Conservation (phyloP, 30 jellyfish, hydroid and myxozoan genomes). For the Cassiopea xamachana region DNA sequence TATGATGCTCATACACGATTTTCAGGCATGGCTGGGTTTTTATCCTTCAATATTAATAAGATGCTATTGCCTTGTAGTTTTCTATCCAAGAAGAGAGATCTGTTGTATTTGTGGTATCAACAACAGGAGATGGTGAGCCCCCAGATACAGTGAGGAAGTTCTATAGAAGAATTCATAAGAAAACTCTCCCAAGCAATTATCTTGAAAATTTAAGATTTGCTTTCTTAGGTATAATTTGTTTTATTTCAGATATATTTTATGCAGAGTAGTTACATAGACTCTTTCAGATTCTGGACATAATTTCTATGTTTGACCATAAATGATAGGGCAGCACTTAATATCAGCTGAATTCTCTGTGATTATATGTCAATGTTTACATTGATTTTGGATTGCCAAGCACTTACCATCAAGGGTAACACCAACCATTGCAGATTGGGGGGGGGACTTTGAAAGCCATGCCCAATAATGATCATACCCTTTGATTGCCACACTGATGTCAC, state of each 20-base stretch:
- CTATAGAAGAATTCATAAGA: constrained; percentile 80
- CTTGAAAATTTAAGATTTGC: constrained; percentile 66
- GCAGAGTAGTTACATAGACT: background rate
- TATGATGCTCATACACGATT: background rate
- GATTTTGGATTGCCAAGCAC: too few relatives aligned
- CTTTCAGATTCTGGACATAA: background rate
- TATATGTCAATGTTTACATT: too few relatives aligned
- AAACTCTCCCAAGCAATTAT: constrained; percentile 67
- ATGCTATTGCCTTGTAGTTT: constrained; percentile 42
- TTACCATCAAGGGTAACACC: too few relatives aligned
- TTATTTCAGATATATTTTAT: background rate
- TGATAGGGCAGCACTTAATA: too few relatives aligned
- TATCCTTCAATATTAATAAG: background rate
- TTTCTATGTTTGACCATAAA: background rate
- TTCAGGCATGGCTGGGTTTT: background rate
- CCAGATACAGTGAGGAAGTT: constrained; percentile 90
- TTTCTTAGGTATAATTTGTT: constrained; percentile 68
- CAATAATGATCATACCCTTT: too few relatives aligned
- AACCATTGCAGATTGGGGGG: too few relatives aligned
- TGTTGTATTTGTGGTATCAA: constrained; percentile 85
- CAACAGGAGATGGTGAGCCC: constrained; percentile 97
- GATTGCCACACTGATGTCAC: too few relatives aligned
- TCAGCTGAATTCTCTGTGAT: too few relatives aligned
- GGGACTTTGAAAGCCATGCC: too few relatives aligned
- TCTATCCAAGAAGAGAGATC: constrained; percentile 57